These are phyloP conservation scores for Trichogramma dendrolimi DNA, from an alignment of 2,888 invertebrate genomes.

Conservation along the genomic window DNA sequence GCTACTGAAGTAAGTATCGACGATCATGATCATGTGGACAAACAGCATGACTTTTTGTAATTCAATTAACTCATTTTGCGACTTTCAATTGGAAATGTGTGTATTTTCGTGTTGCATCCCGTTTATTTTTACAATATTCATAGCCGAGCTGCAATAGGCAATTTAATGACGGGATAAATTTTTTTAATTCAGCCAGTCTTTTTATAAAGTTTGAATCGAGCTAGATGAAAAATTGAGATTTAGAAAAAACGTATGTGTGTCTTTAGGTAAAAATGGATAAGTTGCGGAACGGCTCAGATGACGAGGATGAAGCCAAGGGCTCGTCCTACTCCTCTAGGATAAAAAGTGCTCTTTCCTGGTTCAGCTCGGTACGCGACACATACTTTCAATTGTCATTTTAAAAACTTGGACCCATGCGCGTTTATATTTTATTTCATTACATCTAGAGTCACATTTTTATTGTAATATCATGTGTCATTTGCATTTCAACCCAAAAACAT, in stretches of 20 bases:
- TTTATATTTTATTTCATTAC: slow-evolving; percentile 36
- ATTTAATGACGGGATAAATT: no score
- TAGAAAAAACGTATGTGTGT: slow-evolving; percentile 39
- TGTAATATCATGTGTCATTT: no score
- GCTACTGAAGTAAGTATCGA: slow-evolving; percentile 43
- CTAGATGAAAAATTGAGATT: not conserved
- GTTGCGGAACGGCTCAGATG: slow-evolving; percentile 48
- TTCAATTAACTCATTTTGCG: no score
- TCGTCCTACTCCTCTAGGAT: slow-evolving; percentile 51
- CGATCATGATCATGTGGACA: no score
- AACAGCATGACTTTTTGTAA: no score
- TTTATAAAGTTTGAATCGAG: no score
- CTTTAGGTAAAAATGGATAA: slow-evolving; percentile 52
- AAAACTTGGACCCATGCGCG: slow-evolving; percentile 51
- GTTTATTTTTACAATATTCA: no score
- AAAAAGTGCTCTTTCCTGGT: slow-evolving; percentile 45
- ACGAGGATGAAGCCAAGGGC: slow-evolving; percentile 46
- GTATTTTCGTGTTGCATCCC: no score
- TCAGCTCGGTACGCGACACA: slow-evolving; percentile 53
- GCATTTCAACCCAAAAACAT: no score
- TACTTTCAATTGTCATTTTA: slow-evolving; percentile 36
- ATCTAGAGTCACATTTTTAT: slow-evolving; percentile 12
- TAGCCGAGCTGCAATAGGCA: no score
- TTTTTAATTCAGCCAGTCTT: no score
- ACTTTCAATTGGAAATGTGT: no score